These are phyloP conservation scores for Cisticola juncidis DNA, from an alignment of 2,113 vertebrate genomes.

Conservation along the genomic window DNA sequence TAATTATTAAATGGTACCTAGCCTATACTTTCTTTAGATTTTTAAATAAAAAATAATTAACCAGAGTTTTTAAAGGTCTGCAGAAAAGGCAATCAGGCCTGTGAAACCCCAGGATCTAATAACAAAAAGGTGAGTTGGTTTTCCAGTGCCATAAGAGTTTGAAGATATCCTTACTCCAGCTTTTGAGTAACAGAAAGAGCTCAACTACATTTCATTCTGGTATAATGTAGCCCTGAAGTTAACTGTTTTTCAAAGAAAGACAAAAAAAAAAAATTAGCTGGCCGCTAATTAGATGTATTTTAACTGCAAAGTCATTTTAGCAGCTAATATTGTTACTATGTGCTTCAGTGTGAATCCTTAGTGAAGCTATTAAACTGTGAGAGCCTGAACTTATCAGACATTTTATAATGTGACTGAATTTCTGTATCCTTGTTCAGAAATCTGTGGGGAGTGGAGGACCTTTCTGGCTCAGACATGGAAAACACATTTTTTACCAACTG, in stretches of 20 bases:
- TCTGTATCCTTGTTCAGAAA: slow-evolving; percentile 10
- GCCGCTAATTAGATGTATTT: slow-evolving; percentile 75
- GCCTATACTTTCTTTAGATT: slow-evolving; percentile 26
- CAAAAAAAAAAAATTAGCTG: slow-evolving; percentile 14
- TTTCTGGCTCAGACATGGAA: not conserved
- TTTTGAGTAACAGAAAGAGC: not conserved
- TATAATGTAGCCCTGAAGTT: slow-evolving; percentile 35
- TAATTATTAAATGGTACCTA: slow-evolving; percentile 29
- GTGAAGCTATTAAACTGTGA: slow-evolving; percentile 47
- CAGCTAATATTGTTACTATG: slow-evolving; percentile 66
- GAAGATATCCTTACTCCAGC: not conserved
- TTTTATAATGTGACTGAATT: not conserved
- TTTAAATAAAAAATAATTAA: slow-evolving; percentile 45
- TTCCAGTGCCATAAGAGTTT: not conserved
- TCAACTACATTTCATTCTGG: not conserved
- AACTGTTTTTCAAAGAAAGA: slow-evolving; percentile 27
- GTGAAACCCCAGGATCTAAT: slow-evolving; percentile 1
- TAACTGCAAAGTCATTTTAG: slow-evolving; percentile 71
- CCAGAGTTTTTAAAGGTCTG: slow-evolving; percentile 44
- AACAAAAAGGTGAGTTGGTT: slow-evolving; percentile 32
- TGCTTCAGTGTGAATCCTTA: slow-evolving; percentile 61
- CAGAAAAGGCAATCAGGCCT: slow-evolving; percentile 5
- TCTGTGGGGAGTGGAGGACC: slow-evolving; percentile 11
- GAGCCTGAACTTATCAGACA: slow-evolving; percentile 39
- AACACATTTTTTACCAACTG: slow-evolving; percentile 4